phyloP scores from a whole-genome alignment of 2,113 vertebrate genomes.

The Zootoca vivipara region DNA sequence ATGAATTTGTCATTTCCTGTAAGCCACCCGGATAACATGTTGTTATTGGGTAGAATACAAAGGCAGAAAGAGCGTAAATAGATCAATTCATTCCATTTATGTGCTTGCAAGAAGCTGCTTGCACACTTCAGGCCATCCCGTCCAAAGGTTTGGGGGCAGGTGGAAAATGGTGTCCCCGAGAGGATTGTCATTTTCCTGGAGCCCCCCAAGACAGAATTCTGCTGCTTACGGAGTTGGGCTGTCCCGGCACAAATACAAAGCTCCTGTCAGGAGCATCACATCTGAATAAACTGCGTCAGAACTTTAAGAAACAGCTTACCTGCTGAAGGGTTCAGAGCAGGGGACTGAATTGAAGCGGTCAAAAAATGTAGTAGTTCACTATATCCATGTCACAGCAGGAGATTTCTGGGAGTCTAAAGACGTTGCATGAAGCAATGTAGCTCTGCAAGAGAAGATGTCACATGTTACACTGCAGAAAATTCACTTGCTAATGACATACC shows the following conservation, averaged over 20 bases:
- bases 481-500: neutral
- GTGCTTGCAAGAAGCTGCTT: neutral
- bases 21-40: neutral
- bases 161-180: neutral
- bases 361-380: conserved; percentile 25
- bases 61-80: neutral
- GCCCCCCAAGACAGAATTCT: neutral
- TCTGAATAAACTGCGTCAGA: neutral
- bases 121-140: too few species aligned
- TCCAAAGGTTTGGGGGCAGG: neutral
- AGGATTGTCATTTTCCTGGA: neutral
- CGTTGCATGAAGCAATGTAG: conserved; percentile 24
- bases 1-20: neutral
- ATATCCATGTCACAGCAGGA: conserved; percentile 19
- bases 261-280: neutral
- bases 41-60: neutral
- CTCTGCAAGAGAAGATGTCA: conserved; percentile 51
- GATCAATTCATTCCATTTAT: neutral
- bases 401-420: conserved; percentile 1
- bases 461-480: neutral
- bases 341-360: conserved; percentile 20
- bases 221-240: neutral
- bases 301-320: conserved; percentile 48
- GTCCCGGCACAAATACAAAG: fast-evolving
- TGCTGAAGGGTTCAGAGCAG: conserved; percentile 48